Evolutionary conservation across 1,140 invertebrate genomes (phyloP).

Genomic region (Sminthurinus signatus): DNA sequence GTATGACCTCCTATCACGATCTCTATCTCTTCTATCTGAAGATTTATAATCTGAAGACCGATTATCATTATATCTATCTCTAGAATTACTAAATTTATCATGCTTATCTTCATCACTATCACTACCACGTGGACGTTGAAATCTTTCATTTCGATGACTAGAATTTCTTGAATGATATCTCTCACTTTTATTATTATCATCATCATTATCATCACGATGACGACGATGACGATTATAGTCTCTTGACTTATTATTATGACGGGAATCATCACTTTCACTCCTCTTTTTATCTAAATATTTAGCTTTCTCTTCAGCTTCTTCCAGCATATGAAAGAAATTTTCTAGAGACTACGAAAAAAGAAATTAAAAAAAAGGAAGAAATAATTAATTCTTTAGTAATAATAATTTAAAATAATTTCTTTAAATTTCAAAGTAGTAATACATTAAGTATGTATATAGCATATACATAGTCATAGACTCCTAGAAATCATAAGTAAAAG

Average conservation of each 20-base stretch:
- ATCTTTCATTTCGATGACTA: background rate
- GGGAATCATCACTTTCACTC: no score
- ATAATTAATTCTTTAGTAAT: no score
- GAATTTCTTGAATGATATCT: background rate
- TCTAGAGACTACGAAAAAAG: slow-evolving; percentile 56
- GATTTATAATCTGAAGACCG: no score
- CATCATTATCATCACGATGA: slow-evolving; percentile 13
- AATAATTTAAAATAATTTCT: no score
- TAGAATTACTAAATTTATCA: background rate
- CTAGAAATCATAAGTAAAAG: background rate
- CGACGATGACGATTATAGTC: background rate
- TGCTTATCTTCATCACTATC: slow-evolving; percentile 1
- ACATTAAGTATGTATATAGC: background rate
- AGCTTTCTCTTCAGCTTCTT: slow-evolving; percentile 48
- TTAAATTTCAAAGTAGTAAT: no score
- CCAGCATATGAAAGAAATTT: slow-evolving; percentile 50
- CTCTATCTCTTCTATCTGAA: background rate
- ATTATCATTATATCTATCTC: background rate
- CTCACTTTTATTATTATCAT: slow-evolving; percentile 15
- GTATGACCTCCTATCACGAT: slow-evolving; percentile 2
- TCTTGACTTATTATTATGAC: background rate
- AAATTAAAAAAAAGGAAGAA: no score
- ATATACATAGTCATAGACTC: background rate
- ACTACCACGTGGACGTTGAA: slow-evolving; percentile 16
- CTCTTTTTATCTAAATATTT: no score